Percentiles rank a stretch among this genome's conserved stretches.
These are phyloP conservation scores for Ormyrus labotus DNA, from an alignment of 2,888 invertebrate species.

Conservation along the genomic window DNA sequence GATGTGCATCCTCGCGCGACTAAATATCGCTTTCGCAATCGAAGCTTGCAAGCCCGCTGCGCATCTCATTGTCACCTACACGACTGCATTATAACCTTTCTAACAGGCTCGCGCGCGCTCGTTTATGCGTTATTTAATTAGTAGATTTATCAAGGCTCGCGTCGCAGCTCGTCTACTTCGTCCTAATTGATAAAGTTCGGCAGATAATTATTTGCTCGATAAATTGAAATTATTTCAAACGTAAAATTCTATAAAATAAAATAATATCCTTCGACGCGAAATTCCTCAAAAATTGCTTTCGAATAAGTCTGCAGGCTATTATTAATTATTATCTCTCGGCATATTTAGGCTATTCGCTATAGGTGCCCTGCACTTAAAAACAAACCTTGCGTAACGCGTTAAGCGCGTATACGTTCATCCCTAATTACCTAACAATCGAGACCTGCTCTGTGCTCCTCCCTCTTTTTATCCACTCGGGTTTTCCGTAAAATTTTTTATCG, in stretches of 20 bases:
- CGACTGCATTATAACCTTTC: conserved; percentile 8
- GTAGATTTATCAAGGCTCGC: background rate
- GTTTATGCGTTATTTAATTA: conserved; percentile 17
- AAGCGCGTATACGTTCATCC: background rate
- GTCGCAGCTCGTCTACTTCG: background rate
- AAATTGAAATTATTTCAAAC: too few relatives aligned
- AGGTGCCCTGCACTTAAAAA: background rate
- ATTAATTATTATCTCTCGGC: too few relatives aligned
- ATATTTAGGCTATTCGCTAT: too few relatives aligned
- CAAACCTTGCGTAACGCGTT: conserved; percentile 36
- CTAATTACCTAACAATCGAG: background rate
- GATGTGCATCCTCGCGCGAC: conserved; percentile 14
- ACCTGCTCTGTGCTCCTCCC: too few relatives aligned
- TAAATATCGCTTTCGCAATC: conserved; percentile 35
- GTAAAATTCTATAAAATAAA: too few relatives aligned
- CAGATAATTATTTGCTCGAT: too few relatives aligned
- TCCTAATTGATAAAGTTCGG: background rate
- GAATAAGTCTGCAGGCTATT: too few relatives aligned
- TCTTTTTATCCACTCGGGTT: too few relatives aligned
- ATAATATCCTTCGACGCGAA: too few relatives aligned
- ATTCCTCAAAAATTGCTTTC: too few relatives aligned
- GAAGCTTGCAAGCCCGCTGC: background rate
- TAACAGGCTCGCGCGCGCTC: background rate
- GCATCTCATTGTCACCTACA: conserved; percentile 34
- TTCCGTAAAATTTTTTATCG: too few relatives aligned